Evolutionary conservation across 2,113 vertebrate species (phyloP), one percentile per base, ranked within the genome.

Genomic region (Triplophysa siluroides): DNA sequence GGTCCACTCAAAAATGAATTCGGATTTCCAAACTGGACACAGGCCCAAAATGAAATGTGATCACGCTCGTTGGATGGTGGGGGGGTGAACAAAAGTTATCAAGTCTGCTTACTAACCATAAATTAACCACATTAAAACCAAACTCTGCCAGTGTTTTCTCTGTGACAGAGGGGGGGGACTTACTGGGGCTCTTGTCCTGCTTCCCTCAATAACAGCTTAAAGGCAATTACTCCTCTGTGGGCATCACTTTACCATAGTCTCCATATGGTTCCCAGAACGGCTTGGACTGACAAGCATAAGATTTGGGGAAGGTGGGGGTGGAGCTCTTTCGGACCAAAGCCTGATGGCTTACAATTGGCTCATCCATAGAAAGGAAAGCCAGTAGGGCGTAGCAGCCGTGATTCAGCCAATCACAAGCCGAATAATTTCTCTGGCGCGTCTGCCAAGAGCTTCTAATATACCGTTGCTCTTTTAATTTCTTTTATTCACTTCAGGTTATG

Each of bases 181-280:
- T n/a, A n/a, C n/a, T n/a, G n/a, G n/a, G 79, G 83, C 83, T 76
- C 54, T 56, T 63, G 72, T 85, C 77, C 78, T 79, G 86, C 82
- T 88, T 88, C 84, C 82, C 50, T 86, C 87, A 85, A 79, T 77
- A 83, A 83, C 69, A 29, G 82, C 88, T 88, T 87, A 86, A 80
- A 85, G 83, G 82, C 84, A 86, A 86, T 88, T 87, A 82, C 79
- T 68, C 9, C 78, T 78, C 85, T 85, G 69, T 80, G 82, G 85
- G 81, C 88, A 88, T 87, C 77, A 21, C 79, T 85, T 88, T 83
- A 89, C 86, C 84, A 85, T 80, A 87, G 83, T 67, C 79, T 79
- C 75, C 87, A 91, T 90, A 91, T 92, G 89, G 88, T 87, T 85
- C 24, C 73, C 88, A 91, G 90, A 87, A 86, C 67, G 50, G 63